Base-by-base conservation (phyloP, 2,113 vertebrate genomes). In the Pseudolaguvia tuberculata region DNA sequence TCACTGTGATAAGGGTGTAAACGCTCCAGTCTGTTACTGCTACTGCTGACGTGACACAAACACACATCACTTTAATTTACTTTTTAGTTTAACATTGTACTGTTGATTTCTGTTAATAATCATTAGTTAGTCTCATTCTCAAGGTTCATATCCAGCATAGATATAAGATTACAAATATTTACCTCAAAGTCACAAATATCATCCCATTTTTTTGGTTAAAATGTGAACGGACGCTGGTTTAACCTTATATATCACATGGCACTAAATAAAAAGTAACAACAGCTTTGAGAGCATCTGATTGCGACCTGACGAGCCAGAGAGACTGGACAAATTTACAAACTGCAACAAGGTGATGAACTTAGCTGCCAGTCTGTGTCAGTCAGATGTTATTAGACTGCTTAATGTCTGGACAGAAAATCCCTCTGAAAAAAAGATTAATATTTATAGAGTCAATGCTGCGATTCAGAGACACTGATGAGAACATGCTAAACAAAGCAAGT, bases 261-360 rank as follows among this genome's bases (percentile, higher is more conserved):
- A 27, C 20, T 20, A 73, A 77, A 63, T 73, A 42, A 75, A 42
- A 70, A 51, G 76, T 48, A 67, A 66, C 61, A 72, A 78, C 72
- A 72, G 53, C n/a, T 47, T 61, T 27, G 8, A 29, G 25, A n/a
- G 35, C 52, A 23, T 75, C 61, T 15, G 48, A 21, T 6, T 25
- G 18, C 51, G 11, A 14, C 21, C 2, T 48, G 23, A 39, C 12
- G 35, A 42, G 48, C 48, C 27, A 25, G 59, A 27, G 17, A 27
- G 57, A 45, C 45, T 31, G 12, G 47, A 12, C 17, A 18, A 29
- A 56, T 75, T 31, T 8, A 29, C 29, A 35, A 50, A 66, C 48
- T 18, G 27, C 45, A 45, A 17, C 18, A 47, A 63, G 21, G 29
- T 18, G 55, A 42, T 29, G 61, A 13, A 29, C 35, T 6, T 15